These are phyloP conservation scores for Rhinolophus sinicus DNA, from an alignment of 2,113 vertebrate genomes.

Conservation along the genomic window DNA sequence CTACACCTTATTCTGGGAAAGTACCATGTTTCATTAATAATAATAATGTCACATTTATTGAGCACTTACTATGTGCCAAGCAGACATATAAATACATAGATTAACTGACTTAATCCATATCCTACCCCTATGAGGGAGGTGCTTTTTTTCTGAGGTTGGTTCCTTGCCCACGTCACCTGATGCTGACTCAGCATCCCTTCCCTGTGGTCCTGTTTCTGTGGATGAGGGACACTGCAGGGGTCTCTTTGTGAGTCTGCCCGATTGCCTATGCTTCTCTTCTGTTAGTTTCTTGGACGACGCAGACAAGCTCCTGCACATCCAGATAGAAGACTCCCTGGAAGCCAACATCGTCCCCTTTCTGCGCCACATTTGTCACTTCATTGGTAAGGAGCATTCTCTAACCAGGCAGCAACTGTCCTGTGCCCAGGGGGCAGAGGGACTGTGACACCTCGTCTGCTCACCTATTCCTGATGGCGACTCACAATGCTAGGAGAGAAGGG, in stretches of 20 bases:
- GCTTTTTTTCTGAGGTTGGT: neutral
- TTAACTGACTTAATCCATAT: neutral
- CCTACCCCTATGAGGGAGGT: neutral
- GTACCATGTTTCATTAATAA: neutral
- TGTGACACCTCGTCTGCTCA: neutral
- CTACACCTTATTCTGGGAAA: neutral
- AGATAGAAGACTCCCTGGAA: conserved; percentile 81
- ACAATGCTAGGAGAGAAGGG: neutral
- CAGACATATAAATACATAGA: neutral
- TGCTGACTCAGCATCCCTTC: neutral
- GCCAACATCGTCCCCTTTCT: conserved; percentile 85
- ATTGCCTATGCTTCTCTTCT: conserved; percentile 6
- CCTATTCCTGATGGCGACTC: neutral
- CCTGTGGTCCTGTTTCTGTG: neutral
- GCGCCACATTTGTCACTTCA: conserved; percentile 86
- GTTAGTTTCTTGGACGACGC: conserved; percentile 76
- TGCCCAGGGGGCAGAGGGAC: neutral
- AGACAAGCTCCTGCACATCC: conserved; percentile 80
- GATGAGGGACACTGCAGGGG: fast-evolving
- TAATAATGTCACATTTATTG: neutral
- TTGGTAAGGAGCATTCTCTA: conserved; percentile 85
- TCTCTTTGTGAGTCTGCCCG: neutral
- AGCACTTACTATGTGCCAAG: neutral
- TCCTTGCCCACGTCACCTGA: neutral
- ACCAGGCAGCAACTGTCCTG: neutral